Evolutionary conservation across 2,113 vertebrate genomes (phyloP).

Genomic region (Lates calcarifer): DNA sequence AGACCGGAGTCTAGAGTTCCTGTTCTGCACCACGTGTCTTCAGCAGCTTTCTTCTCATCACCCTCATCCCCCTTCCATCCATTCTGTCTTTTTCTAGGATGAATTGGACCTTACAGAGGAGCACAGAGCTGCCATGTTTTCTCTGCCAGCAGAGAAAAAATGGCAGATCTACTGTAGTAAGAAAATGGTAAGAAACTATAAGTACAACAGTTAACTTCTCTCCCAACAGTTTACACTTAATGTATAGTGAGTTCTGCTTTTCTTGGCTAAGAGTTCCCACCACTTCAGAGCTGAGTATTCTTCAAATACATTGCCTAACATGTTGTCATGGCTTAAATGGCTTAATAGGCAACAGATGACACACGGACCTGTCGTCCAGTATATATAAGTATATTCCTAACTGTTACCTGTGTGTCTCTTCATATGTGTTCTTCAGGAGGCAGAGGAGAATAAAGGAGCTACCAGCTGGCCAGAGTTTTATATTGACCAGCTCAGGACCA

Average conservation of each 20-base stretch:
- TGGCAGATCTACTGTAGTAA: constrained; percentile 98
- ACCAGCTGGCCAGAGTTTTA: constrained; percentile 95
- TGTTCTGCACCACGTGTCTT: neutral
- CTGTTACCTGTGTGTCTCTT: constrained; percentile 1
- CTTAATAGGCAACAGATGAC: neutral
- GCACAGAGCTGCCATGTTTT: constrained; percentile 95
- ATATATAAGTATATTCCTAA: neutral
- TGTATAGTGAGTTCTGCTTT: neutral
- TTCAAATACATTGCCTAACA: too few species aligned
- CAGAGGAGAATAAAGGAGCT: constrained; percentile 93
- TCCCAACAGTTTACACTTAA: neutral
- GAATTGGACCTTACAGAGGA: constrained; percentile 95
- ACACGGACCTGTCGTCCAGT: neutral
- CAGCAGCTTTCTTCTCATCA: neutral
- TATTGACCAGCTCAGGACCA: constrained; percentile 93
- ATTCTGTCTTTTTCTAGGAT: constrained; percentile 88
- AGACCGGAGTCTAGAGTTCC: neutral
- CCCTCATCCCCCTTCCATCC: neutral
- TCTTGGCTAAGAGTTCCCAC: too few species aligned
- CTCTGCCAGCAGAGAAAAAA: constrained; percentile 94
- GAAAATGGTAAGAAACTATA: constrained; percentile 87
- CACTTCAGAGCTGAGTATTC: neutral
- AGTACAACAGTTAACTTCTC: neutral
- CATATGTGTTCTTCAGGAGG: constrained; percentile 84
- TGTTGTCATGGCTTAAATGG: too few species aligned